Evolutionary conservation across 2,888 invertebrate genomes (phyloP).

Genomic region (Diarsia brunnea): DNA sequence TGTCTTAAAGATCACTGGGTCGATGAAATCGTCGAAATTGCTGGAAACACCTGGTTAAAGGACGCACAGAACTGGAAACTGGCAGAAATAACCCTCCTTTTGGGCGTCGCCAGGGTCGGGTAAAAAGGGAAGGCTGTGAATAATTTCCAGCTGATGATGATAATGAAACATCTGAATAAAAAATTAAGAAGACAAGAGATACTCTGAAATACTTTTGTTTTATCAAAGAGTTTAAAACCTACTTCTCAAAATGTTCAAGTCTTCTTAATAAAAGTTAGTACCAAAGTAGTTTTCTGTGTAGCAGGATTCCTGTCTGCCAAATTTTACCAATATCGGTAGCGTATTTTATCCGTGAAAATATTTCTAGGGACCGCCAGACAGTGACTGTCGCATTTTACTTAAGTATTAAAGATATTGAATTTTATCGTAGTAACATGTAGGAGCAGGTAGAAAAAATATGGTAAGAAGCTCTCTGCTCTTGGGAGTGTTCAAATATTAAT

Average conservation of each 20-base stretch:
- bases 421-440: constrained; percentile 7
- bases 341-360: constrained; percentile 46
- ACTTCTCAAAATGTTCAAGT: background rate
- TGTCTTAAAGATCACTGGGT: no score
- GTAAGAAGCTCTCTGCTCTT: background rate
- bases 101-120: no score
- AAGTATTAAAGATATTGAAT: constrained; percentile 23
- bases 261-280: background rate
- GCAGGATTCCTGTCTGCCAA: constrained; percentile 19
- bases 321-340: constrained; percentile 42
- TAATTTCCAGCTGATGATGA: no score
- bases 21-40: no score
- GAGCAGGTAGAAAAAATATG: background rate
- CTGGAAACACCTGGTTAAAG: no score
- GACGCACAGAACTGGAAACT: no score
- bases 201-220: background rate
- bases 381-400: constrained; percentile 6
- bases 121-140: no score
- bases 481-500: background rate
- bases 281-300: constrained; percentile 8
- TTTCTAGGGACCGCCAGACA: constrained; percentile 10
- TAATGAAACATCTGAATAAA: no score
- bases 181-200: background rate
- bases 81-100: no score
- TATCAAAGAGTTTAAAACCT: background rate